Conservation (phyloP, 2,797 vertebrate species). For the Alcedo atthis region DNA sequence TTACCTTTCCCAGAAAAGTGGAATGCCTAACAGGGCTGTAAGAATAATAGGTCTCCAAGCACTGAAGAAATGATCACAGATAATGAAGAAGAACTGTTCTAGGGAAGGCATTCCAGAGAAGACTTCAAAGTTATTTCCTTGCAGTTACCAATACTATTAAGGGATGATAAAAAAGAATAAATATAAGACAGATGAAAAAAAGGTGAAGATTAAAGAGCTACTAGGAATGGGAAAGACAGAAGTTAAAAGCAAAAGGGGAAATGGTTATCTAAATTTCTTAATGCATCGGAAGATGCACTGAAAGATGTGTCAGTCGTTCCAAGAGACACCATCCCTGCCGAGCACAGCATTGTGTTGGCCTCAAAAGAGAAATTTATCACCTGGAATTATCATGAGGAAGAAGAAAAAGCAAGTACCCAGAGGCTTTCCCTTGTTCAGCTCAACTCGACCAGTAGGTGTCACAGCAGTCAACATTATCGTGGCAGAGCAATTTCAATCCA, state of each 20-base stretch:
- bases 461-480: slow-evolving; percentile 21
- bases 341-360: neutral
- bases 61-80: slow-evolving; percentile 24
- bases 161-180: slow-evolving; percentile 26
- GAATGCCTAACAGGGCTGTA: neutral
- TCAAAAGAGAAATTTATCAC: neutral
- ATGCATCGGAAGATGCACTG: neutral
- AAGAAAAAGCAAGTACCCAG: neutral
- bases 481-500: neutral
- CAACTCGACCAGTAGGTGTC: slow-evolving; percentile 48
- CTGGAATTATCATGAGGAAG: neutral
- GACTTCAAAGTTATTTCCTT: slow-evolving; percentile 56
- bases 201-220: slow-evolving; percentile 52
- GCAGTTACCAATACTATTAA: slow-evolving; percentile 30
- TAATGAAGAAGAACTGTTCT: slow-evolving; percentile 30
- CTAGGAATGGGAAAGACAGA: neutral
- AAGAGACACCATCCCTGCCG: neutral
- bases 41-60: slow-evolving; percentile 6
- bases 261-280: neutral
- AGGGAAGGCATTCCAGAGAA: slow-evolving; percentile 10
- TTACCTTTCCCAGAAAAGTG: neutral
- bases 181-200: slow-evolving; percentile 20
- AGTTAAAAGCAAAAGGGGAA: neutral
- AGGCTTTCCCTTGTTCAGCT: neutral
- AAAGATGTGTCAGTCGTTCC: neutral